Base-by-base conservation (phyloP, 2,888 invertebrate species). In the Chymomyza amoena region DNA sequence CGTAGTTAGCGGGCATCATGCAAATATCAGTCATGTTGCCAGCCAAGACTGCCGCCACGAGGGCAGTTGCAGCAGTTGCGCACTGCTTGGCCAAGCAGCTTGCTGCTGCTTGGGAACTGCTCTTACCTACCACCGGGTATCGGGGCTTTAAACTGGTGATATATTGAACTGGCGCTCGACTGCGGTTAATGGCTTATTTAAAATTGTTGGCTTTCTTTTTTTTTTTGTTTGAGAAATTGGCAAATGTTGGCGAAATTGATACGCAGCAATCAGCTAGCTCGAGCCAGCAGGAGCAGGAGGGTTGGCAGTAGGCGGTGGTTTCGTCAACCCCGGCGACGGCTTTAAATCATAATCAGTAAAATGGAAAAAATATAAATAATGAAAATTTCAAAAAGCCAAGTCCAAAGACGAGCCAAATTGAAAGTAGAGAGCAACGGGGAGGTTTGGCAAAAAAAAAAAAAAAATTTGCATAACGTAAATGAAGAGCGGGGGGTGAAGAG, bases 171-270 rank as follows among this genome's bases (percentile, higher is more conserved):
- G 68, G 68, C 72, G 60, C 69, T 69, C 68, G 66, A 80, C 90
- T 90, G 89, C 81, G 89, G 87, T 90, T 90, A 90, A 89, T 90
- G 90, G 89, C 88, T 89, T 90, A 90, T 89, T 90, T 89, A 90
- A 90, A 90, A 88, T 79, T 81, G 81, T 66, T 70, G 78, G 56
- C 56, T 60, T 54, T 61, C 50, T 45, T 39, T 16, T 51, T 56
- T 56, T 51, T 28, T 39, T 36, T 61, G 81, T 90, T 89, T 89
- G 91, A 90, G 84, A 90, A 90, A 90, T 90, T 89, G 89, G 89
- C 85, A 90, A 88, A 87, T 80, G 77, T 73, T 73, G 75, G 75
- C 80, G 88, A 90, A 90, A 90, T 90, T 89, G 91, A 89, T 89
- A 90, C 87, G 81, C 84, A 78, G 86, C 89, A 87, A 88, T 87